Evolutionary conservation across 2,797 vertebrate genomes (phyloP).

Genomic region (Smutsia gigantea): DNA sequence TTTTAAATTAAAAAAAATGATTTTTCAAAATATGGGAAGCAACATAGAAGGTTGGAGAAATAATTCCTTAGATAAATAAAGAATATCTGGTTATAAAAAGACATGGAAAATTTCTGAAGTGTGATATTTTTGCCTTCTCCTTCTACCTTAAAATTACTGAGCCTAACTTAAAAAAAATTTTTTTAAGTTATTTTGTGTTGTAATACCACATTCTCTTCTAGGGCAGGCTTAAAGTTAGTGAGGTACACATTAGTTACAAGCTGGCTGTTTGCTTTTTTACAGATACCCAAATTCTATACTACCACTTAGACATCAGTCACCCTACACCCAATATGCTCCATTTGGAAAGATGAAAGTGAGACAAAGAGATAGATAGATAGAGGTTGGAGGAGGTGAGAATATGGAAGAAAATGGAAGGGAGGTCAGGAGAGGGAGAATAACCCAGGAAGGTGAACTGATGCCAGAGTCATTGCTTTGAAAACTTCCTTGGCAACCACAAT

Average conservation of each 20-base stretch:
- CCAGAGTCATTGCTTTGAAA: neutral
- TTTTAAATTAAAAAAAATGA: neutral
- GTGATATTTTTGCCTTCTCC: neutral
- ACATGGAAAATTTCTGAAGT: constrained; percentile 36
- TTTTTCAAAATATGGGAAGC: constrained; percentile 46
- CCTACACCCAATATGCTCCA: neutral
- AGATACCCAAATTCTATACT: neutral
- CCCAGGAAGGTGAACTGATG: neutral
- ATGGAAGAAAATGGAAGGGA: no score
- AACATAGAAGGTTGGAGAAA: constrained; percentile 1
- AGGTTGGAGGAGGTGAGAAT: neutral
- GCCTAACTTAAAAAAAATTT: neutral
- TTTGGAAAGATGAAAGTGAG: neutral
- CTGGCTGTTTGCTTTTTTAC: neutral
- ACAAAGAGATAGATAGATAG: neutral
- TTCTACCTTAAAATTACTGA: neutral
- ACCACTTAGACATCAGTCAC: neutral
- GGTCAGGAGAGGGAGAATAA: neutral
- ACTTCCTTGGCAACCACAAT: neutral
- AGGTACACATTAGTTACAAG: neutral
- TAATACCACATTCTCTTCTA: neutral
- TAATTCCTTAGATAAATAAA: neutral
- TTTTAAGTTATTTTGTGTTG: neutral
- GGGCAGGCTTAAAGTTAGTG: neutral
- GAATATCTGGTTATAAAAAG: neutral